Conservation (phyloP, 1,140 invertebrate genomes). For the Aphis craccivora region DNA sequence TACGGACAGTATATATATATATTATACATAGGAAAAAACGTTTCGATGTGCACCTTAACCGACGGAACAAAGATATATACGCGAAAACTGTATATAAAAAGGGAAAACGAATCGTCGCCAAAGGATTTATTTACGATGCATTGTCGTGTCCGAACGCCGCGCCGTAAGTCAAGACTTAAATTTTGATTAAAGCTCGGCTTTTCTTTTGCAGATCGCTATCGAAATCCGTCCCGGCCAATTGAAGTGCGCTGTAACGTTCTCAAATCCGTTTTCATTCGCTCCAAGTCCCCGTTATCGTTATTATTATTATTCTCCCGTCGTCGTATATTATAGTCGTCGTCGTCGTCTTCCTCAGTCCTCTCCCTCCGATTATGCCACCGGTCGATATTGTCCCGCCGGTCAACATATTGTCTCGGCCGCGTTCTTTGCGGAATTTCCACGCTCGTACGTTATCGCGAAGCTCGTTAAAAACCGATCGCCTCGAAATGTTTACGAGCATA, state of each 20-base stretch:
- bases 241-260: not conserved
- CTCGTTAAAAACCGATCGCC: constrained; percentile 6
- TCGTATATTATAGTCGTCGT: not conserved
- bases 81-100: not conserved
- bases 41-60: not conserved
- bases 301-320: not conserved
- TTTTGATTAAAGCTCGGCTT: not conserved
- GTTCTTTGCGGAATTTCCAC: not conserved
- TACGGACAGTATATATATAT: too few relatives aligned
- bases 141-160: not conserved
- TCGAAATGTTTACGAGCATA: not conserved
- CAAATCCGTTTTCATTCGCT: not conserved
- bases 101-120: not conserved
- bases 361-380: not conserved
- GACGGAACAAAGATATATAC: not conserved
- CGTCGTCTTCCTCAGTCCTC: not conserved
- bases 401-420: not conserved
- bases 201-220: not conserved
- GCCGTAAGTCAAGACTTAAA: not conserved
- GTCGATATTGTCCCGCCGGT: not conserved
- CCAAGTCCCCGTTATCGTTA: not conserved
- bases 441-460: not conserved
- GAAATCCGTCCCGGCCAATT: not conserved
- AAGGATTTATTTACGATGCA: not conserved
- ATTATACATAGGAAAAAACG: not conserved